These are phyloP conservation scores for Pogonophryne albipinna DNA, from an alignment of 2,797 vertebrate species.

Conservation along the genomic window DNA sequence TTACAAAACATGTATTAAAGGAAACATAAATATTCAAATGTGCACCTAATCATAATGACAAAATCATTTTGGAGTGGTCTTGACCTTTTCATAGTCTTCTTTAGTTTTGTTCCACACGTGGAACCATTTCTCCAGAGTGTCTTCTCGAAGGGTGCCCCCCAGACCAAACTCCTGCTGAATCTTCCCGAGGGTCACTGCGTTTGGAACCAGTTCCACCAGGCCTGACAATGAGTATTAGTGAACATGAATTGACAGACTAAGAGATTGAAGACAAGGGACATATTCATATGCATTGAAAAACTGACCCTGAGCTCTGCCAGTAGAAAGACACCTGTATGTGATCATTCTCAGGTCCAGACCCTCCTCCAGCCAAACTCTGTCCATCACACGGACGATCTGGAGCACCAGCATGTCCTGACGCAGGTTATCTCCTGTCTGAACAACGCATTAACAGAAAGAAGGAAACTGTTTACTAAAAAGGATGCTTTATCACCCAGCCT, in stretches of 20 bases:
- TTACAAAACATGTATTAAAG: too few species aligned
- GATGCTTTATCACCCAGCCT: neutral
- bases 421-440: slow-evolving; percentile 93
- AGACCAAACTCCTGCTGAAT: slow-evolving; percentile 95
- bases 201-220: slow-evolving; percentile 94
- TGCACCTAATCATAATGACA: too few species aligned
- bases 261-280: neutral
- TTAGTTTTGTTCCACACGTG: slow-evolving; percentile 92
- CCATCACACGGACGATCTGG: slow-evolving; percentile 94
- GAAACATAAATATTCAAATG: neutral
- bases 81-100: slow-evolving; percentile 93
- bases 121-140: slow-evolving; percentile 94
- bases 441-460: neutral
- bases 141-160: slow-evolving; percentile 91
- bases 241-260: neutral
- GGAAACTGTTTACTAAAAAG: neutral
- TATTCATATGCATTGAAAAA: neutral
- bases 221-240: slow-evolving; percentile 75
- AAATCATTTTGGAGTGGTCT: neutral
- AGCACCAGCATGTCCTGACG: slow-evolving; percentile 96
- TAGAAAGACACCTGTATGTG: slow-evolving; percentile 93
- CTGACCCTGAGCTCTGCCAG: slow-evolving; percentile 88
- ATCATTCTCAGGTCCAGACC: slow-evolving; percentile 96
- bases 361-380: slow-evolving; percentile 93
- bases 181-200: slow-evolving; percentile 92